These are phyloP conservation scores for Rhorus exstirpatorius DNA, from an alignment of 2,888 invertebrate species.

Conservation along the genomic window DNA sequence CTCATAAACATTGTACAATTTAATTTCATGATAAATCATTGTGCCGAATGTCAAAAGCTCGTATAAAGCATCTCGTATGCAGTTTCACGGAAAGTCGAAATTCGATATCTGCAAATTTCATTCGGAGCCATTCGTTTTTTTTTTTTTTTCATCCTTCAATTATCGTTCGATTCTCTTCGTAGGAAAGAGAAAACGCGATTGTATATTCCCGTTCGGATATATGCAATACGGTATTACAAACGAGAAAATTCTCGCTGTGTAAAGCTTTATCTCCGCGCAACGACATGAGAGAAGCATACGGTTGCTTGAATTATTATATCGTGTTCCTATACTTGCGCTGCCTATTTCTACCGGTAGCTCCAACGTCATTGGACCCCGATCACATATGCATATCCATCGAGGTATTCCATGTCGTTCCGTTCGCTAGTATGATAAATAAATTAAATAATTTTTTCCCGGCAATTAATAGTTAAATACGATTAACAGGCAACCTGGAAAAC, in stretches of 20 bases:
- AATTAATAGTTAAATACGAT: too few relatives aligned
- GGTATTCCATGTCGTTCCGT: too few relatives aligned
- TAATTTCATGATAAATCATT: not conserved
- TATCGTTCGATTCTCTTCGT: slow-evolving; percentile 11
- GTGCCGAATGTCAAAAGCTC: not conserved
- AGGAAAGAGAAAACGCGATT: not conserved
- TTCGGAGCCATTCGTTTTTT: slow-evolving; percentile 16
- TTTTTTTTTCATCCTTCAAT: too few relatives aligned
- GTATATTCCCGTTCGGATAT: slow-evolving; percentile 20
- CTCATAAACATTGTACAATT: too few relatives aligned
- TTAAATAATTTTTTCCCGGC: too few relatives aligned
- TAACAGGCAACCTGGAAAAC: not conserved
- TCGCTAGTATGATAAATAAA: too few relatives aligned
- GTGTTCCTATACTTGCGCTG: slow-evolving; percentile 13
- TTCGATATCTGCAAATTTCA: slow-evolving; percentile 15
- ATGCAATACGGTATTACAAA: slow-evolving; percentile 14
- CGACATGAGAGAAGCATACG: slow-evolving; percentile 23
- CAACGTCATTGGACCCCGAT: slow-evolving; percentile 47
- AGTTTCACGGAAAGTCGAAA: not conserved
- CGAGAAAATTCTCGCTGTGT: slow-evolving; percentile 47
- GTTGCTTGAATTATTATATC: slow-evolving; percentile 60
- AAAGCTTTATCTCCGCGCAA: slow-evolving; percentile 54
- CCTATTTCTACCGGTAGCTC: slow-evolving; percentile 15
- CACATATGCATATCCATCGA: not conserved
- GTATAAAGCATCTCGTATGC: not conserved